A percentile compares a stretch with the other conserved stretches of the same genome.
phyloP scores from a whole-genome alignment of 2,797 vertebrate species.

The Cuniculus paca region DNA sequence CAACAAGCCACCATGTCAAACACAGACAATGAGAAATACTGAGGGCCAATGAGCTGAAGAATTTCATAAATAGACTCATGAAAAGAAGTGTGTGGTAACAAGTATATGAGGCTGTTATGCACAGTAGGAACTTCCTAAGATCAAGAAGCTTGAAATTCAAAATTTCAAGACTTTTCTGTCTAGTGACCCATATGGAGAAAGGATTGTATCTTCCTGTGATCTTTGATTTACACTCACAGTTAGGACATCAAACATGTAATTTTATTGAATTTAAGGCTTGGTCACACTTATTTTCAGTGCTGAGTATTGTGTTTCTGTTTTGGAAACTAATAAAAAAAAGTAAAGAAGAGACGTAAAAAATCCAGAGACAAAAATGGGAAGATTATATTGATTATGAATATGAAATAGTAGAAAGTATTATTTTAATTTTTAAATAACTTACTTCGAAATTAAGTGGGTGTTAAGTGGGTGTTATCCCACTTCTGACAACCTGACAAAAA shows the following conservation, averaged over 20 bases:
- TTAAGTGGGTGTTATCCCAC: too few species aligned
- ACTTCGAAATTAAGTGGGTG: neutral
- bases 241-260: neutral
- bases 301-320: neutral
- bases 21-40: conserved; percentile 30
- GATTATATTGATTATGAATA: neutral
- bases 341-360: neutral
- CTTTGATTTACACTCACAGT: neutral
- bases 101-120: neutral
- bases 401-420: neutral
- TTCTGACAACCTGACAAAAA: neutral
- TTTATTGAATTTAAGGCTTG: too few species aligned
- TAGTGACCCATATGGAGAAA: neutral
- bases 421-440: neutral
- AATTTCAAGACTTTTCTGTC: neutral
- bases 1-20: neutral
- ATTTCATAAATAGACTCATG: neutral
- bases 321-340: neutral
- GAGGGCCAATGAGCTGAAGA: conserved; percentile 45
- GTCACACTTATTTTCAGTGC: neutral
- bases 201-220: neutral
- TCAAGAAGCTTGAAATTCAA: conserved; percentile 45
- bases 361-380: neutral
- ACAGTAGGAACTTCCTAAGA: neutral
- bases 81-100: neutral